Evolutionary conservation across 2,888 invertebrate genomes (phyloP).

Genomic region (Cotesia congregata): DNA sequence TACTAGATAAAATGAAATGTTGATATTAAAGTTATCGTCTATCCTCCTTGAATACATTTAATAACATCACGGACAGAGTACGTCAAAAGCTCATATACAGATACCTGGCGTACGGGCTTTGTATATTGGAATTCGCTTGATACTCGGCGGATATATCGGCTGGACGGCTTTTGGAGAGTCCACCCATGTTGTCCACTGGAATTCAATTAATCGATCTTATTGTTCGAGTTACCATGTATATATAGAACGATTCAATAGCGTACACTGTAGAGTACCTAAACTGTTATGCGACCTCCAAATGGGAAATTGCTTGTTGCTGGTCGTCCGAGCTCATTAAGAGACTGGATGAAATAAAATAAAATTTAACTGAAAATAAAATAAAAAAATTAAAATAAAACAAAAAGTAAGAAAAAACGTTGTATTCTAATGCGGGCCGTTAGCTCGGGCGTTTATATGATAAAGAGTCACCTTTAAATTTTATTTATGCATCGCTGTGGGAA

Average conservation of each 20-base stretch:
- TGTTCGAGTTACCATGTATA: constrained; percentile 3
- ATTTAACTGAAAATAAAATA: background rate
- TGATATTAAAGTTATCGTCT: background rate
- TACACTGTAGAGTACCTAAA: background rate
- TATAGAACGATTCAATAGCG: background rate
- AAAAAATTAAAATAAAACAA: background rate
- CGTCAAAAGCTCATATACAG: constrained; percentile 26
- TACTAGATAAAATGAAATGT: background rate
- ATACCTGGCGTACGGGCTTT: constrained; percentile 20
- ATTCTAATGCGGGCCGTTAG: constrained; percentile 37
- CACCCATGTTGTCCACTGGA: constrained; percentile 34
- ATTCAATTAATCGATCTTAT: constrained; percentile 48
- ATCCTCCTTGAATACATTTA: constrained; percentile 27
- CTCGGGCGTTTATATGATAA: constrained; percentile 63
- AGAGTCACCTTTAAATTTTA: constrained; percentile 63
- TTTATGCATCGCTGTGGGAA: constrained; percentile 57
- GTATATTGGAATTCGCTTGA: constrained; percentile 45
- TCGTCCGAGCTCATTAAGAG: background rate
- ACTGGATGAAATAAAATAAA: background rate
- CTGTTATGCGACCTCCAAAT: background rate
- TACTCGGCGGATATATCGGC: constrained; percentile 39
- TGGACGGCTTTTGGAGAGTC: constrained; percentile 21
- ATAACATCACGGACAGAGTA: constrained; percentile 13
- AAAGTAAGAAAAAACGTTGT: constrained; percentile 1
- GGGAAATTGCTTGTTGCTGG: background rate